Conservation (phyloP, 2,113 vertebrate genomes). For the Bombycilla garrulus region DNA sequence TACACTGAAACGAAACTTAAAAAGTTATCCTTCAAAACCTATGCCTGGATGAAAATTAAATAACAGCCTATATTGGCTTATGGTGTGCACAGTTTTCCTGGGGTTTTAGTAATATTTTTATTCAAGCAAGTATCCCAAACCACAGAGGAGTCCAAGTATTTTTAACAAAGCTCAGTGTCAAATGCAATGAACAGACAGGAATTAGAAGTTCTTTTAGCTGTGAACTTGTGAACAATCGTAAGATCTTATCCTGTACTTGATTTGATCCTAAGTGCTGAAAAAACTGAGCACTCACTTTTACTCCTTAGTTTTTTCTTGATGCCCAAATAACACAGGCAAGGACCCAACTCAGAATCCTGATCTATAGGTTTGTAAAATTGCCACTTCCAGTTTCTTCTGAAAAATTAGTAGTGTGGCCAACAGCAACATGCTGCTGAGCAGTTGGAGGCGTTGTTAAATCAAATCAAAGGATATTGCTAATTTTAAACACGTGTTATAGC, state of each 20-base stretch:
- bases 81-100: constrained; percentile 45
- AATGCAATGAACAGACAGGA: neutral
- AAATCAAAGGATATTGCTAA: neutral
- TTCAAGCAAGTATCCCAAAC: neutral
- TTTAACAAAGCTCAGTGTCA: neutral
- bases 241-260: neutral
- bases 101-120: constrained; percentile 62
- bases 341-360: neutral
- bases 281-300: neutral
- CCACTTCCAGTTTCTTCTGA: neutral
- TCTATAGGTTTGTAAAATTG: neutral
- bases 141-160: neutral
- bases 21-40: neutral
- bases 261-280: neutral
- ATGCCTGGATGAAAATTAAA: constrained; percentile 56
- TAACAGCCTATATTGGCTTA: constrained; percentile 64
- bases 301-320: neutral
- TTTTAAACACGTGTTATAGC: neutral
- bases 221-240: neutral
- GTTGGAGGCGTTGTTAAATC: neutral
- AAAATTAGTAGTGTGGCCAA: neutral
- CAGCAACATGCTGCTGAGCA: neutral
- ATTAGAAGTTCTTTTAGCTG: neutral
- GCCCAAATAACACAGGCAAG: neutral
- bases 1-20: neutral